phyloP scores from a whole-genome alignment of 1,140 invertebrate genomes.

The Diabrotica undecimpunctata region DNA sequence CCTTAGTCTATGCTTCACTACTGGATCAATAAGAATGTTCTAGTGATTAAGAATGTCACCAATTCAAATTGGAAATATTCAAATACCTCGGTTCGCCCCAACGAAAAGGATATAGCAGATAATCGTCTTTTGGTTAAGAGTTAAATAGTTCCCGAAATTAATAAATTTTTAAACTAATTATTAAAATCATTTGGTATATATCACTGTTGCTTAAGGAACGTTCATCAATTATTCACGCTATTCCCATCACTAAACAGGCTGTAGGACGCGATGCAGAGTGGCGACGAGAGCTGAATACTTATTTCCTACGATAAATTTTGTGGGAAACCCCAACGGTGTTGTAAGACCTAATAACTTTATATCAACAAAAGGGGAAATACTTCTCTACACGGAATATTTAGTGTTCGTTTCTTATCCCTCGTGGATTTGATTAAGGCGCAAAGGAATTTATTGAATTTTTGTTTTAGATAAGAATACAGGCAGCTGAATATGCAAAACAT shows the following conservation, averaged over 20 bases:
- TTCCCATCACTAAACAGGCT: neutral
- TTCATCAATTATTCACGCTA: neutral
- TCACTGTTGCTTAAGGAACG: neutral
- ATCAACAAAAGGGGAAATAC: constrained; percentile 1
- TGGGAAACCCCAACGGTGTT: constrained; percentile 1
- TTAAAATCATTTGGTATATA: neutral
- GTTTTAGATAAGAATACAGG: neutral
- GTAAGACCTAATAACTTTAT: constrained; percentile 2
- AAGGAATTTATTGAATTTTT: constrained; percentile 3
- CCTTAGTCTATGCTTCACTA: too few species aligned
- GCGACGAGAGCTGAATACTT: neutral
- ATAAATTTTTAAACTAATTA: too few species aligned
- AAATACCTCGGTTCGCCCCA: too few species aligned
- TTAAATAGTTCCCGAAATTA: too few species aligned
- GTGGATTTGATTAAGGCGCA: neutral
- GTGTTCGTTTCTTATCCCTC: constrained; percentile 1
- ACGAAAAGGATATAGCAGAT: too few species aligned
- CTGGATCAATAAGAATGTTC: too few species aligned
- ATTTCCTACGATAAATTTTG: constrained; percentile 3
- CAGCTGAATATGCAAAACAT: neutral
- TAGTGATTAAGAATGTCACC: too few species aligned
- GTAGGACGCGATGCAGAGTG: neutral
- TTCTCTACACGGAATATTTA: constrained; percentile 1
- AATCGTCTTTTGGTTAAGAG: too few species aligned
- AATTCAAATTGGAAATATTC: too few species aligned